Evolutionary conservation across 2,888 invertebrate species (phyloP).

Genomic region (Synergus laeviventris): DNA sequence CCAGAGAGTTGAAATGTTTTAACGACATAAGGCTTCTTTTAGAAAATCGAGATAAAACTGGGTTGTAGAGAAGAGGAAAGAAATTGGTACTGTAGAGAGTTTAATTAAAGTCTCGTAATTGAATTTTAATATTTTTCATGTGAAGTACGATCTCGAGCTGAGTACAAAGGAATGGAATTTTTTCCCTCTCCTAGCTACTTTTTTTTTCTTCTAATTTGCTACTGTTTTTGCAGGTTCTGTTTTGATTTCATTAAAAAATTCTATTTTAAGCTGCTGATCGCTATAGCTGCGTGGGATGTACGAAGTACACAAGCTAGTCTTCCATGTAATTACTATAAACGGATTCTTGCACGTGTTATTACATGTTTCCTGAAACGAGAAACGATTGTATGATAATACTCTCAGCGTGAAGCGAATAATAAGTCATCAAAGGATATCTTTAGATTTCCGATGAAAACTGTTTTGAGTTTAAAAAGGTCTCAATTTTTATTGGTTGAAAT

Average conservation of each 20-base stretch:
- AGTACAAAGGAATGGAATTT: constrained; percentile 9
- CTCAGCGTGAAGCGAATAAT: neutral
- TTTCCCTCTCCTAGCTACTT: neutral
- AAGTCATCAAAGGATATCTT: constrained; percentile 1
- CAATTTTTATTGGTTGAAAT: neutral
- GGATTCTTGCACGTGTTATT: constrained; percentile 10
- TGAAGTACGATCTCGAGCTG: constrained; percentile 1
- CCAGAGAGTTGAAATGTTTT: constrained; percentile 5
- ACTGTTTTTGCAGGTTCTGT: neutral
- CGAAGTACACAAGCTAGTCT: neutral
- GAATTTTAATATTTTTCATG: constrained; percentile 37
- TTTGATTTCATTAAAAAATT: neutral
- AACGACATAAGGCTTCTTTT: constrained; percentile 7
- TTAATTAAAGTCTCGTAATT: constrained; percentile 37
- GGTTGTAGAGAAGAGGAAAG: neutral
- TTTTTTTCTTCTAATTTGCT: neutral
- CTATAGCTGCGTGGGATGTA: neutral
- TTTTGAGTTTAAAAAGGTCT: neutral
- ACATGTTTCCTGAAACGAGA: neutral
- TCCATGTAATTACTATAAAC: neutral
- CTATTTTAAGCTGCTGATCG: neutral
- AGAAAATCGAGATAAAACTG: constrained; percentile 16
- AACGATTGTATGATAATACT: neutral
- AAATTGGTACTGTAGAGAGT: constrained; percentile 4
- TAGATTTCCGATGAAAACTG: neutral